A percentile compares a stretch with the other conserved stretches of the same genome.
These are phyloP conservation scores for Agapostemon virescens DNA, from an alignment of 2,888 invertebrate genomes.

Conservation along the genomic window DNA sequence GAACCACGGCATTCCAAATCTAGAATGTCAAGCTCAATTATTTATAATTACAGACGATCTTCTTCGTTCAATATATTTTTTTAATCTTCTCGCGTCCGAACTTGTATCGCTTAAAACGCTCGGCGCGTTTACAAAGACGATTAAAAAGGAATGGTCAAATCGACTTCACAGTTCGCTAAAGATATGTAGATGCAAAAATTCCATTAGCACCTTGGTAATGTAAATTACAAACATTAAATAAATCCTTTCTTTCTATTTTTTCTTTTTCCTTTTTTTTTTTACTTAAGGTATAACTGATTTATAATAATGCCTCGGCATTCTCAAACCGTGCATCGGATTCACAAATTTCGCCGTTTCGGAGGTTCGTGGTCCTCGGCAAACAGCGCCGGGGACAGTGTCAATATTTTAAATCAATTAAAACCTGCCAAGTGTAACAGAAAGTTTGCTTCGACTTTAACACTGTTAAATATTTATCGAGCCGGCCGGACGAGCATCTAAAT, in stretches of 20 bases:
- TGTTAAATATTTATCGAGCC: conserved; percentile 31
- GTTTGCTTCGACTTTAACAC: background rate
- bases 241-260: no score
- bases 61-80: background rate
- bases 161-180: background rate
- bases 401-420: conserved; percentile 2
- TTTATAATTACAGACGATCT: background rate
- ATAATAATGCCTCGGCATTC: background rate
- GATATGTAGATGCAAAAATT: background rate
- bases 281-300: background rate
- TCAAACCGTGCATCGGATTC: background rate
- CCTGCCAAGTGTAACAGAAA: background rate
- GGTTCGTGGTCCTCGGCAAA: no score
- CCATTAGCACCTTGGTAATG: background rate
- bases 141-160: background rate
- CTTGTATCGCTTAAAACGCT: background rate
- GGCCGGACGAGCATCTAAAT: background rate
- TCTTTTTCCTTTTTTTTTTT: no score
- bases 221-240: background rate
- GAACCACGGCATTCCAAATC: background rate
- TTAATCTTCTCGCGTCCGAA: background rate
- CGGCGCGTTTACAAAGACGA: background rate
- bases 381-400: background rate
- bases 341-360: background rate
- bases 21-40: background rate